phyloP scores from a whole-genome alignment of 1,140 invertebrate genomes.

The Popillia japonica region DNA sequence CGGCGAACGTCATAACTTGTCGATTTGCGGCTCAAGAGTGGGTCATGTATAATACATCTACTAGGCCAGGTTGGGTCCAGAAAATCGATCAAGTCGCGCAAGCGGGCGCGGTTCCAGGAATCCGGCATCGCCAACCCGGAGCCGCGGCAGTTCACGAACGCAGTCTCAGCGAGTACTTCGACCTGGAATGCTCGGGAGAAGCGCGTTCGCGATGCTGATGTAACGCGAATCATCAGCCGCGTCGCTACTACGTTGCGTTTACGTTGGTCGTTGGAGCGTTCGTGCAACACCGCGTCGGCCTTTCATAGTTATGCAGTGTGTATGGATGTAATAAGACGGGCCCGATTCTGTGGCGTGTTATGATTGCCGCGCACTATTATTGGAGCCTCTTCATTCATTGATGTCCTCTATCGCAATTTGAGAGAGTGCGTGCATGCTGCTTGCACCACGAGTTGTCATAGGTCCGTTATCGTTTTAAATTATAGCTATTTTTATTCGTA shows the following conservation, averaged over 20 bases:
- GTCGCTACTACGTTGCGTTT: background rate
- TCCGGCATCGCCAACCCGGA: slow-evolving; percentile 49
- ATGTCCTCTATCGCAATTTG: background rate
- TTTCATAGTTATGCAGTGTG: background rate
- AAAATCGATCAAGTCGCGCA: slow-evolving; percentile 51
- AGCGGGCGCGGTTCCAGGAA: slow-evolving; percentile 44
- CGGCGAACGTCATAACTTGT: slow-evolving; percentile 35
- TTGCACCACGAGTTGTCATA: background rate
- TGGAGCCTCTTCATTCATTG: background rate
- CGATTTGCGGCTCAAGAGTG: slow-evolving; percentile 43
- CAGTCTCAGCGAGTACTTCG: slow-evolving; percentile 5
- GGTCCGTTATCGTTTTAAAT: background rate
- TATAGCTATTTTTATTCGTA: too few relatives aligned
- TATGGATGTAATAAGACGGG: slow-evolving; percentile 1
- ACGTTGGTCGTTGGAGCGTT: background rate
- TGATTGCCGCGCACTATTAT: slow-evolving; percentile 11
- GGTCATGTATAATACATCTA: slow-evolving; percentile 54
- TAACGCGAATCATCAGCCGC: background rate
- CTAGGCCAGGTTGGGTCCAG: slow-evolving; percentile 52
- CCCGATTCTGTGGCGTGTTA: background rate
- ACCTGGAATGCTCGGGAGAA: background rate
- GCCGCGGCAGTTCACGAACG: slow-evolving; percentile 39
- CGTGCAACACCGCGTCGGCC: background rate
- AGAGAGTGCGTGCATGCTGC: background rate
- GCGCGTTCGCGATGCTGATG: background rate